Conservation (phyloP, 2,113 vertebrate species). For the Struthidea cinerea region DNA sequence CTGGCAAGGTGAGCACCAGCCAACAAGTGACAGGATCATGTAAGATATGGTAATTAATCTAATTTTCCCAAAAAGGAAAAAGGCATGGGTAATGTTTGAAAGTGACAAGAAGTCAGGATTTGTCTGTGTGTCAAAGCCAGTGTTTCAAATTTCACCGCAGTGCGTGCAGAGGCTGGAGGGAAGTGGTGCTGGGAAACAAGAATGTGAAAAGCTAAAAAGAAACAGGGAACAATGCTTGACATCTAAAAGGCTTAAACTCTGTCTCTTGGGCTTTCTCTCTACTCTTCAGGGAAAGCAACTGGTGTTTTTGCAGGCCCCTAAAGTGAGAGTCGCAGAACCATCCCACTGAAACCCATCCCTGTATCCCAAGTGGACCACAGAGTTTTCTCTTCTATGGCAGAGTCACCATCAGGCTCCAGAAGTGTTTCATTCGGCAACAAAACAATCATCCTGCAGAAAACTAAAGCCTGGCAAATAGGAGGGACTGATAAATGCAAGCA, state of each 20-base stretch:
- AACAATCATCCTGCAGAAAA: not conserved
- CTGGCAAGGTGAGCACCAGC: not conserved
- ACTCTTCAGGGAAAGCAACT: not conserved
- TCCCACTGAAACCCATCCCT: not conserved
- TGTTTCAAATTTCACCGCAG: not conserved
- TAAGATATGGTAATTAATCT: not conserved
- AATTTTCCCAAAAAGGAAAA: not conserved
- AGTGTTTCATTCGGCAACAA: not conserved
- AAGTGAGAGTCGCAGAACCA: not conserved
- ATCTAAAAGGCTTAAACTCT: not conserved
- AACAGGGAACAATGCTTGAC: not conserved
- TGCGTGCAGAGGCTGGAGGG: not conserved
- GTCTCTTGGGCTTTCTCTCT: not conserved
- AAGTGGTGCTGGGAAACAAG: not conserved
- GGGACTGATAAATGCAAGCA: not conserved
- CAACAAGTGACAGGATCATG: not conserved
- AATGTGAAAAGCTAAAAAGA: not conserved
- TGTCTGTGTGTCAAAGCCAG: not conserved
- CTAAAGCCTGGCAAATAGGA: not conserved
- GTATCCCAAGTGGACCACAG: accelerated
- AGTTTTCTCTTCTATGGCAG: not conserved
- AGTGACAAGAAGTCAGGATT: not conserved
- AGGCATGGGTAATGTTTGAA: not conserved
- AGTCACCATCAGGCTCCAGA: not conserved
- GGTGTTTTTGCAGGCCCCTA: not conserved